Percentiles rank a stretch among this genome's conserved stretches.
Evolutionary conservation across 2,888 invertebrate species (phyloP).

Genomic region (Agrilus mali): DNA sequence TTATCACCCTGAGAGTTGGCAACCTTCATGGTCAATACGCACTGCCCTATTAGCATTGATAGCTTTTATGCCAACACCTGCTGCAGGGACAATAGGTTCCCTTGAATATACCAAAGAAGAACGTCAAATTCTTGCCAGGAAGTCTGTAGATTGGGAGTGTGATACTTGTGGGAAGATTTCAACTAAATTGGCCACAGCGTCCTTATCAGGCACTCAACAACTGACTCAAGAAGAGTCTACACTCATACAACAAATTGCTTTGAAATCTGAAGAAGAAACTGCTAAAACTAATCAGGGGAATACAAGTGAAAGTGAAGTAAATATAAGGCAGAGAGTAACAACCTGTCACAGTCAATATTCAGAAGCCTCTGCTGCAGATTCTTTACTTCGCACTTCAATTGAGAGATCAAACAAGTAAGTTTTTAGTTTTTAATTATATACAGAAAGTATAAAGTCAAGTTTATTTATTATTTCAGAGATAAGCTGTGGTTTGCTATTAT

Average conservation of each 20-base stretch:
- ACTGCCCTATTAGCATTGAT: constrained; percentile 85
- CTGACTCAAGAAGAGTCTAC: constrained; percentile 41
- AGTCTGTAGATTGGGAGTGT: constrained; percentile 53
- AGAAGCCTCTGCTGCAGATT: constrained; percentile 11
- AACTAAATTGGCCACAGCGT: constrained; percentile 35
- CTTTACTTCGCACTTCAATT: constrained; percentile 22
- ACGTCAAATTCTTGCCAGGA: constrained; percentile 64
- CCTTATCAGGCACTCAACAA: constrained; percentile 23
- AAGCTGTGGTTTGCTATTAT: constrained; percentile 37
- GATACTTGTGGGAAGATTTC: constrained; percentile 47
- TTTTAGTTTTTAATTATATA: not conserved
- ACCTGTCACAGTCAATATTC: not conserved
- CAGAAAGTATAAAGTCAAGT: not conserved
- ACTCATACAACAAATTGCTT: constrained; percentile 40
- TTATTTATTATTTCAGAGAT: constrained; percentile 31
- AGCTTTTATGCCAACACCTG: constrained; percentile 88
- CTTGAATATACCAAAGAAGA: constrained; percentile 81
- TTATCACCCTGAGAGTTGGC: constrained; percentile 96
- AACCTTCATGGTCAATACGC: constrained; percentile 92
- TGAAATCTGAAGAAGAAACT: constrained; percentile 35
- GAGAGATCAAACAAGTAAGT: constrained; percentile 29
- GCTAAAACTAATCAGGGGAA: constrained; percentile 20
- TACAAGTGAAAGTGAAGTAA: constrained; percentile 13
- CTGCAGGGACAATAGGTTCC: constrained; percentile 82
- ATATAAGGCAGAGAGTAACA: constrained; percentile 6